Base-by-base conservation (phyloP, 2,113 vertebrate genomes). In the Lethenteron camtschaticum region DNA sequence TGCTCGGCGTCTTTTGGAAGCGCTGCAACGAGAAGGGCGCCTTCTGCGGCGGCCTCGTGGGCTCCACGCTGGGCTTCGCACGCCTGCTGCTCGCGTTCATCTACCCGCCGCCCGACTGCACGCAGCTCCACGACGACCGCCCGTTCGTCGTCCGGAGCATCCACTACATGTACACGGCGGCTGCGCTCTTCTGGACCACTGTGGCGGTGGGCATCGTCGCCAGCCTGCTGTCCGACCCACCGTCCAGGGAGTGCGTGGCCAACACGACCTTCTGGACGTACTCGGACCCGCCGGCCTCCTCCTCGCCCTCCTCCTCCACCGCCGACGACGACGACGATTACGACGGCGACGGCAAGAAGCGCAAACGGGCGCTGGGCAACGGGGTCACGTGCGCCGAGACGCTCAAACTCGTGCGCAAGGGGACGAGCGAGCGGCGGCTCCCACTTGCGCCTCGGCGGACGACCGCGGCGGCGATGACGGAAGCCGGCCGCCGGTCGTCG, bases 151-250 rank as follows among this genome's bases (percentile, higher is more conserved):
- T 99, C 72, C 82, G 79, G 71, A 77, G 79, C 16, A 72, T 96
- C 71, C 94, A 99, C 71, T 99, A 95, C 77, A 96, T 99, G 94
- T 99, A 99, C 56, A 78, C 95, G 74, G 92, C 94, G 1, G 86
- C 87, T 1, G 81, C 74, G 0, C 78, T 99, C 56, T 99, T 99
- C 75, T 99, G 94, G 94, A 78, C 90, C 78, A 89, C 94, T 10
- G 87, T 86, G 11, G 74, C 81, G 3, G 83, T 95, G 70, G 85
- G 86, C 1, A 79, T 90, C 2, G 77, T 85, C 56, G 85, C 95
- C 68, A 99, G 94, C 76, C 85, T 99, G 8, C 84, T 85, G 70
- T 95, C 90, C 0, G 69, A 85, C n/a, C 85, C 89, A 2, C 92
- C 88, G 60, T 82, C 81, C 0, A 82, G 86, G 63, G 86, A 95